Evolutionary conservation across 2,797 vertebrate species (phyloP).

Genomic region (Tenualosa ilisha): DNA sequence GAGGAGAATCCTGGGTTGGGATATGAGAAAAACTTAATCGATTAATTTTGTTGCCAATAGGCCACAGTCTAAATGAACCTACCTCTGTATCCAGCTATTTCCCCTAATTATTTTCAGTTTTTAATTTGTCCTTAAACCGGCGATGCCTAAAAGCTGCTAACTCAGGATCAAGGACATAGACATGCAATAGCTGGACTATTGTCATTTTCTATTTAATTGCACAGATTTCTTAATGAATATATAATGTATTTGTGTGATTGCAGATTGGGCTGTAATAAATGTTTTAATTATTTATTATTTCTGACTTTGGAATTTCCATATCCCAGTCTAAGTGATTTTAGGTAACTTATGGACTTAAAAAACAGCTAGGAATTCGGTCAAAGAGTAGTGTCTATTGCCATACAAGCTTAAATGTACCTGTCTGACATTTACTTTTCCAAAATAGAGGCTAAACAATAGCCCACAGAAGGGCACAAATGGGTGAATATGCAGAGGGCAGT

Average conservation of each 20-base stretch:
- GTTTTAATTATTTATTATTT: neutral
- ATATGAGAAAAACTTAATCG: slow-evolving; percentile 59
- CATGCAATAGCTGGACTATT: neutral
- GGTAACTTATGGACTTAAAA: too few relatives aligned
- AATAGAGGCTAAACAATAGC: too few relatives aligned
- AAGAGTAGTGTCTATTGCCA: too few relatives aligned
- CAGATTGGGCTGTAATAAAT: neutral
- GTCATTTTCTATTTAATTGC: neutral
- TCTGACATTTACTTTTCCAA: too few relatives aligned
- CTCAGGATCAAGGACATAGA: too few relatives aligned
- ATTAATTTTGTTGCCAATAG: slow-evolving; percentile 37
- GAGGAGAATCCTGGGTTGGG: slow-evolving; percentile 55
- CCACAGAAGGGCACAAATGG: too few relatives aligned
- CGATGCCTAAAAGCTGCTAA: neutral
- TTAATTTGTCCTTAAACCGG: neutral
- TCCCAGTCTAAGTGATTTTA: too few relatives aligned
- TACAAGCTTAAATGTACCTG: too few relatives aligned
- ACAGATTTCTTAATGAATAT: neutral
- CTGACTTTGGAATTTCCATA: too few relatives aligned
- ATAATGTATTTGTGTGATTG: neutral
- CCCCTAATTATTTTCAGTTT: neutral
- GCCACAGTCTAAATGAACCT: neutral
- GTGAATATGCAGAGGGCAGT: too few relatives aligned
- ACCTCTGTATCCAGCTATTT: neutral
- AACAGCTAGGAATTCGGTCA: too few relatives aligned